phyloP scores from a whole-genome alignment of 2,113 vertebrate species.

The Cyprinodon variegatus region DNA sequence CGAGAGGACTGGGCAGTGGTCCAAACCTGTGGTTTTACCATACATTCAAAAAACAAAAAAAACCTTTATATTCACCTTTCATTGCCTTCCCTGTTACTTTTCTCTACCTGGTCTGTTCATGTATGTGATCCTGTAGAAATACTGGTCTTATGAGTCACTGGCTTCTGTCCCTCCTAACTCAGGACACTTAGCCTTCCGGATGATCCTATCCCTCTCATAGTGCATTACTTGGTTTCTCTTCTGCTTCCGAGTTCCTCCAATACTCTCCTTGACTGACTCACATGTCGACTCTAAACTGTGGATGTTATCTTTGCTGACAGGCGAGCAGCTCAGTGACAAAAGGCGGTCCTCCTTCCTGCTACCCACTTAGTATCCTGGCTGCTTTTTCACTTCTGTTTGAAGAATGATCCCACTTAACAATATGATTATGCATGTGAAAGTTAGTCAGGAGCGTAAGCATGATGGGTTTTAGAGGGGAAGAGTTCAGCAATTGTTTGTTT shows the following conservation, averaged over 20 bases:
- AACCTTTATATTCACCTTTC: neutral
- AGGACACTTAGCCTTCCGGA: neutral
- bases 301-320: slow-evolving; percentile 16
- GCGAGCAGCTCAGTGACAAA: slow-evolving; percentile 18
- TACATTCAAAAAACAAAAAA: neutral
- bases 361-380: slow-evolving; percentile 33
- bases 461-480: neutral
- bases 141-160: neutral
- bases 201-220: slow-evolving; percentile 10
- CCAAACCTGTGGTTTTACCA: slow-evolving; percentile 6
- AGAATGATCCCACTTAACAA: slow-evolving; percentile 51
- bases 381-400: slow-evolving; percentile 62
- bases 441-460: neutral
- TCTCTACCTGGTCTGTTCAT: neutral
- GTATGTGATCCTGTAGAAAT: neutral
- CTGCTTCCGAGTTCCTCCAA: slow-evolving; percentile 73
- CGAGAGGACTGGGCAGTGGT: slow-evolving; percentile 33
- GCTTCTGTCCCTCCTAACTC: neutral
- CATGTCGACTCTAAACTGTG: slow-evolving; percentile 37
- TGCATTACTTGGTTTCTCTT: slow-evolving; percentile 63
- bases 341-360: slow-evolving; percentile 25
- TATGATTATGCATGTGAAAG: slow-evolving; percentile 20
- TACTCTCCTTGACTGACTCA: slow-evolving; percentile 49
- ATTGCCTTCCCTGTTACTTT: neutral
- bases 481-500: neutral